Base-by-base conservation (phyloP, 2,797 vertebrate genomes). In the Platalea minor region DNA sequence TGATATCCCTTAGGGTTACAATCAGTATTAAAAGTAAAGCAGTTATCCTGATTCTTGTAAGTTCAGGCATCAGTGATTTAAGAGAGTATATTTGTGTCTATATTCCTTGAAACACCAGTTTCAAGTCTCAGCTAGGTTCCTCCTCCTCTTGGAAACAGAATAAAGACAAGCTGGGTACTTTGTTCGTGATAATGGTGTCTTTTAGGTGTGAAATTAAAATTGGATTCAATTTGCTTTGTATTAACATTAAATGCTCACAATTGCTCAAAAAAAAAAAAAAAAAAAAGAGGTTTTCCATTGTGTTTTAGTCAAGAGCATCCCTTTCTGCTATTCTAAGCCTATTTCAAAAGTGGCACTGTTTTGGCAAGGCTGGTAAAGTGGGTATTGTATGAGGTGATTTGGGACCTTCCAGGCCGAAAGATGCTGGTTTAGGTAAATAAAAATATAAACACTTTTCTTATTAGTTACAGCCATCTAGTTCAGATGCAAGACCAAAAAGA, bases 181-280 rank as follows among this genome's bases (percentile, higher is more conserved):
- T 75, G n/a, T 95, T 94, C 70, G 11, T 70, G 31, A 73, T 91
- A 95, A 93, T 91, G 85, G 75, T 65, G 46, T 83, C 65, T 84
- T 91, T 84, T 97, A 91, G 85, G 91, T 96, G 67, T 88, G 73
- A 95, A 95, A 93, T 94, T 91, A 93, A 94, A 95, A 96, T 83
- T 68, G 39, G 46, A 78, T 92, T 91, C 85, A 45, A 25, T 82
- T 93, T 93, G 50, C 63, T 93, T 92, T 95, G 82, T 91, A 73
- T 89, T 85, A 92, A 88, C 76, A 81, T 54, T 86, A 85, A 94
- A 84, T 37, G 51, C 61, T 93, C 39, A 73, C 46, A 88, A 50
- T 84, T 80, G 82, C 68, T 95, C 9, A 3, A 63, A 54, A 74
- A 56, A 21, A 72, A 35, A 35, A 35, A 50, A 8, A 54, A 74